These are phyloP conservation scores for Cyrtorhinus lividipennis DNA, from an alignment of 1,140 invertebrate genomes.

Conservation along the genomic window DNA sequence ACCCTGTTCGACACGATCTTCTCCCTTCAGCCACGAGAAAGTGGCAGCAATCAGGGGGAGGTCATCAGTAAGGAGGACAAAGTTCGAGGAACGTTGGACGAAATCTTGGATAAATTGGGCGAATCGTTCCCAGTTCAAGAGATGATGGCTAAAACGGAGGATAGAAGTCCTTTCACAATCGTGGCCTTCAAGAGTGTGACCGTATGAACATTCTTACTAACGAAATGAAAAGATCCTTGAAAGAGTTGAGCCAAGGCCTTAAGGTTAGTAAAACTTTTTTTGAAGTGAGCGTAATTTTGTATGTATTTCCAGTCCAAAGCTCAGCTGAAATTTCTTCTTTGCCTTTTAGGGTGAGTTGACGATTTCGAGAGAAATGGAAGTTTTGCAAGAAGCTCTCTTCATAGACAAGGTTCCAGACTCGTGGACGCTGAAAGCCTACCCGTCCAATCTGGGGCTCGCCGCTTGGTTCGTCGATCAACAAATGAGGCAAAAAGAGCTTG, in stretches of 20 bases:
- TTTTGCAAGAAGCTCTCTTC: conserved; percentile 64
- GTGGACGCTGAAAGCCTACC: conserved; percentile 78
- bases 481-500: conserved; percentile 57
- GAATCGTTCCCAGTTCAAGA: conserved; percentile 78
- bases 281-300: too few species aligned
- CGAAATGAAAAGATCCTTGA: conserved; percentile 65
- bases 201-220: conserved; percentile 76
- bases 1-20: conserved; percentile 77
- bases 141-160: conserved; percentile 73
- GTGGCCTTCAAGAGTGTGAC: conserved; percentile 90
- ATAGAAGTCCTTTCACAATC: conserved; percentile 78
- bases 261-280: too few species aligned
- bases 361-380: conserved; percentile 85
- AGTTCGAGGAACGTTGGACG: conserved; percentile 61
- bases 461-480: conserved; percentile 80
- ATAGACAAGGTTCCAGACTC: conserved; percentile 70
- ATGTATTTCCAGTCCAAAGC: too few species aligned
- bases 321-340: too few species aligned
- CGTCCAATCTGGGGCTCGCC: conserved; percentile 64
- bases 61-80: conserved; percentile 66
- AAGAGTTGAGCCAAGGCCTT: conserved; percentile 71
- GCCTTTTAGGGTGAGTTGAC: conserved; percentile 67
- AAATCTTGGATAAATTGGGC: conserved; percentile 76
- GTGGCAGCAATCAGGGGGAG: conserved; percentile 46
- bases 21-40: conserved; percentile 78